These are phyloP conservation scores for Ctenopoma kingsleyae DNA, from an alignment of 2,797 vertebrate genomes.

Conservation along the genomic window DNA sequence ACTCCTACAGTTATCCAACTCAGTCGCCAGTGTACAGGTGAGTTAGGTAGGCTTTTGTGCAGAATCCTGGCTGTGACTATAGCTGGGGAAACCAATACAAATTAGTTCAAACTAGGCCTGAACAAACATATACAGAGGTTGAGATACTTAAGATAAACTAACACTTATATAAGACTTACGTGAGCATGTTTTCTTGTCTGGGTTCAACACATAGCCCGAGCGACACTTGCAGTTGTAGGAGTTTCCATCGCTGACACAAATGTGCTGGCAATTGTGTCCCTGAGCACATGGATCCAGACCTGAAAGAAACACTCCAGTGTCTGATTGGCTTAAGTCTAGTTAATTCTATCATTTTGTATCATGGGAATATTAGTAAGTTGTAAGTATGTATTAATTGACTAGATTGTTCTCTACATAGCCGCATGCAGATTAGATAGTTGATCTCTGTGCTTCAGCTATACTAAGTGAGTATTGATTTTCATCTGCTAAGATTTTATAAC, in stretches of 20 bases:
- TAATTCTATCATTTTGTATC: slow-evolving; percentile 26
- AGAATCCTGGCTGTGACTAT: too few species aligned
- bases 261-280: slow-evolving; percentile 89
- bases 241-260: slow-evolving; percentile 83
- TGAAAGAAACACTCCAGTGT: slow-evolving; percentile 66
- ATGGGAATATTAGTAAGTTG: slow-evolving; percentile 30
- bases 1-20: slow-evolving; percentile 9
- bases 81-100: too few species aligned
- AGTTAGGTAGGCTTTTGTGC: too few species aligned
- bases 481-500: neutral
- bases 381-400: slow-evolving; percentile 32
- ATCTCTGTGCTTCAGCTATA: slow-evolving; percentile 40
- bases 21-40: too few species aligned
- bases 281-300: slow-evolving; percentile 80
- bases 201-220: slow-evolving; percentile 85
- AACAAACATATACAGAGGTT: too few species aligned
- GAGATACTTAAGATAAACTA: too few species aligned
- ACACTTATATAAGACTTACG: too few species aligned
- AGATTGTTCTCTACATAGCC: slow-evolving; percentile 5
- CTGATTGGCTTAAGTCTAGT: slow-evolving; percentile 63
- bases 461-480: neutral
- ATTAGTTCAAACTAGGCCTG: too few species aligned
- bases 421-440: slow-evolving; percentile 52
- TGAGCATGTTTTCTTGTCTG: slow-evolving; percentile 88
- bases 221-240: slow-evolving; percentile 87